Evolutionary conservation across 1,140 invertebrate genomes (phyloP).

Genomic region (Tetranychus urticae): DNA sequence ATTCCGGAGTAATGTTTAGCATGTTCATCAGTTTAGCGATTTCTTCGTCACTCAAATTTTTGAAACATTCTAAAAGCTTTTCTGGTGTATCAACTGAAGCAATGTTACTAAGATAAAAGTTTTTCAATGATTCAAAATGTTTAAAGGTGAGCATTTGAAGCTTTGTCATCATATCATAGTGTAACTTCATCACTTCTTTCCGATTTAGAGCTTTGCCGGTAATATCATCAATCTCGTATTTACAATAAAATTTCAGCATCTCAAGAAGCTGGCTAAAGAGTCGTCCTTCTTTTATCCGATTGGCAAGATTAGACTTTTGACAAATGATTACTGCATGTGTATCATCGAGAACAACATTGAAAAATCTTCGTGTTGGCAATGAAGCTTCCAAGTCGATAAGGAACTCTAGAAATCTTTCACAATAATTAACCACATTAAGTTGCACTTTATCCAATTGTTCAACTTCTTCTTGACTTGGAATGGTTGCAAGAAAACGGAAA

Average conservation of each 20-base stretch:
- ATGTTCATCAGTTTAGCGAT: conserved; percentile 47
- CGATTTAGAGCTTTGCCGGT: conserved; percentile 81
- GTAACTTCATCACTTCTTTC: conserved; percentile 70
- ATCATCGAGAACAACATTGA: conserved; percentile 86
- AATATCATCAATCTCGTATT: conserved; percentile 93
- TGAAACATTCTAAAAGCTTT: conserved; percentile 62
- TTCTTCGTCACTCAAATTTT: conserved; percentile 45
- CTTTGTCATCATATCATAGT: conserved; percentile 71
- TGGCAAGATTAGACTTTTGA: conserved; percentile 45
- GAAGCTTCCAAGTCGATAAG: conserved; percentile 88
- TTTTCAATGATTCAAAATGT: conserved; percentile 59
- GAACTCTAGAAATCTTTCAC: conserved; percentile 84
- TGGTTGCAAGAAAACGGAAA: conserved; percentile 47
- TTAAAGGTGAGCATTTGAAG: conserved; percentile 78
- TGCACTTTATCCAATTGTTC: conserved; percentile 25
- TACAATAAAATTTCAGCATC: conserved; percentile 84
- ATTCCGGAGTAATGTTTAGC: conserved; percentile 1
- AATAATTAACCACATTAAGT: conserved; percentile 45
- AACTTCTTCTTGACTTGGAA: conserved; percentile 25
- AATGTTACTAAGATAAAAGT: conserved; percentile 78
- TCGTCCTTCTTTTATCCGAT: conserved; percentile 50
- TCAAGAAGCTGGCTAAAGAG: conserved; percentile 75
- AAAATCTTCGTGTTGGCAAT: conserved; percentile 79
- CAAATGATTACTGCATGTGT: conserved; percentile 77
- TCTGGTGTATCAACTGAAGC: conserved; percentile 73